Evolutionary conservation across 2,888 invertebrate genomes (phyloP).

Genomic region (Gastrophysa polygoni): DNA sequence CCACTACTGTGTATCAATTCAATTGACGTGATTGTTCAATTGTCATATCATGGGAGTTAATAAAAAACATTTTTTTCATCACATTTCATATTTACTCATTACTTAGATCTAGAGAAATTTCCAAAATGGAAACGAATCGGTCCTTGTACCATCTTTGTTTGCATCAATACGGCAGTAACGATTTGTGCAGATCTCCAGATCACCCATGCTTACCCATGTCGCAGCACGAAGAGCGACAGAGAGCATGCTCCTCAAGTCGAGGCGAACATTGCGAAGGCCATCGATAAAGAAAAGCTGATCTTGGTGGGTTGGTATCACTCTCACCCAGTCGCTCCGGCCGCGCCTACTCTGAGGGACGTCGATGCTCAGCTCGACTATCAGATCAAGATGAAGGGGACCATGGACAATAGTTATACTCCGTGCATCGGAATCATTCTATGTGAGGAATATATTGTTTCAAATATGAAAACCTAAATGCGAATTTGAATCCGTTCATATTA

Average conservation of each 20-base stretch:
- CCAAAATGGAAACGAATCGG: not conserved
- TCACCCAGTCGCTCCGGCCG: conserved; percentile 86
- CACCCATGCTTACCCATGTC: conserved; percentile 87
- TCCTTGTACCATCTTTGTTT: conserved; percentile 42
- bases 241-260: conserved; percentile 79
- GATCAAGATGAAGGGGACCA: conserved; percentile 90
- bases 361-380: conserved; percentile 95
- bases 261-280: conserved; percentile 79
- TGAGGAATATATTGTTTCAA: too few species aligned
- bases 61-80: too few species aligned
- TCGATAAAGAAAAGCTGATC: conserved; percentile 80
- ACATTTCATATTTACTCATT: too few species aligned
- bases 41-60: too few species aligned
- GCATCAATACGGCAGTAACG: too few species aligned
- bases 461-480: too few species aligned
- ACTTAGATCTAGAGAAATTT: too few species aligned
- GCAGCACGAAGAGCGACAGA: conserved; percentile 79
- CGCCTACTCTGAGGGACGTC: conserved; percentile 86
- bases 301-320: conserved; percentile 97
- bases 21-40: too few species aligned
- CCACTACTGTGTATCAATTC: too few species aligned
- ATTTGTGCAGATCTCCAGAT: conserved; percentile 87
- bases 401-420: conserved; percentile 90
- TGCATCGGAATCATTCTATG: conserved; percentile 92
- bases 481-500: too few species aligned